Base-by-base conservation (phyloP, 2,797 vertebrate species). In the Hemitrygon akajei region DNA sequence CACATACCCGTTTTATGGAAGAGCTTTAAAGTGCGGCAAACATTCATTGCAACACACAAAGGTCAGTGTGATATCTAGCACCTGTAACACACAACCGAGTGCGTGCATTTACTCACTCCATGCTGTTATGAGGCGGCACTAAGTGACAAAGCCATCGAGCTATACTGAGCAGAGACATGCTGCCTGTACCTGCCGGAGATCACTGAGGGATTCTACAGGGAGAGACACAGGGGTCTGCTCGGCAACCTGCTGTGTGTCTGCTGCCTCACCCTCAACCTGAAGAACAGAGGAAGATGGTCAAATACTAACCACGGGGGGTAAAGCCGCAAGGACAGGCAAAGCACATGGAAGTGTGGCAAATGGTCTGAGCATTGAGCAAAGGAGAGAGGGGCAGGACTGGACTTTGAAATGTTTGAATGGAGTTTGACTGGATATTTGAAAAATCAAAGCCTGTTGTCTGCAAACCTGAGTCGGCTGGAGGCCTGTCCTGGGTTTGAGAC, bases 121-220 rank as follows among this genome's bases (percentile, higher is more conserved):
- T n/a, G 27, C 25, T 30, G 2, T 63, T n/a, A 63, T 30, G 3
- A 40, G 79, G 30, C 5, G 27, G 11, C 18, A 79, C n/a, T 37
- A 0, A 22, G 71, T 75, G 34, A 60, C 60, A 16, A 60, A 60
- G 27, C 25, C 14, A n/a, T 12, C 27, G 1, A n/a, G 30, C 2
- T 4, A 30, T 16, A 71, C 34, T 25, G 34, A 71, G 66, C 63
- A 22, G 34, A 34, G 60, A 20, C 63, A 37, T 40, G 87, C 87
- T 37, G 16, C 6, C 71, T 34, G 86, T 98, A 99, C 99, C 98
- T 99, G 98, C 96, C 98, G 97, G 93, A 97, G 96, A 22, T 96
- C 96, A 96, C 97, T 97, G 71, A 97, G 96, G 40, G 98, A 97
- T 94, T 97, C 96, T 94, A 96, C 96, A 94, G 97, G 95, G 96